Base-by-base conservation (phyloP, 1,140 invertebrate genomes). In the Drosophila teissieri region DNA sequence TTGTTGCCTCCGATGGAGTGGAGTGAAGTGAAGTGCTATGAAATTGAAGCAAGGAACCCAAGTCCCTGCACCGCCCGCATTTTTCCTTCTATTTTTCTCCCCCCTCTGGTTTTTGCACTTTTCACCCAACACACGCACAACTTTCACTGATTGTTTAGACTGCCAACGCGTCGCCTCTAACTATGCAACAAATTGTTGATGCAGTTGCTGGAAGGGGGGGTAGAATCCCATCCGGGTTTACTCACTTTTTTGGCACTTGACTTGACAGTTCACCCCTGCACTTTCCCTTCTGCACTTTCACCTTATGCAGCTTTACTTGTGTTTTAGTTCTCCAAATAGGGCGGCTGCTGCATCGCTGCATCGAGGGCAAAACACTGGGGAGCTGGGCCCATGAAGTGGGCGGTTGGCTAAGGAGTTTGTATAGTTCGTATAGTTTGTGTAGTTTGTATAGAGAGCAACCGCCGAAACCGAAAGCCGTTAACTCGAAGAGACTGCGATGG, bases 121-220 rank as follows among this genome's bases (percentile, higher is more conserved):
- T 45, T 53, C 44, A 42, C 27, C 67, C 24, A 64, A 49, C 64
- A 49, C 78, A 86, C 61, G 69, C 75, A 76, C 65, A 86, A 88
- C 83, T 86, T 86, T 89, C 62, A 54, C 82, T 85, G 73, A 51
- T 77, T 72, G 81, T 76, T 76, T 80, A 53, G 70, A 73, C 76
- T 80, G 57, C 40, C 60, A 78, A 42, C 55, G 51, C 49, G 27
- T 83, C 70, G 64, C 73, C 51, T 74, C 57, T 45, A 81, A 82
- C 70, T 79, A 88, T 88, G 79, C 83, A 88, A 83, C 75, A 88
- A 83, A 64, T 74, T 74, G 57, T 62, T 65, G 42, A 58, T 49
- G 70, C 27, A 19, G 14, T 24, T 51, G 51, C n/a, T 44, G 24
- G 0, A 24, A 2, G 22, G 45, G 34, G 24, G 39, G 31, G 49